These are phyloP conservation scores for Notolabrus celidotus DNA, from an alignment of 2,797 vertebrate genomes.

Conservation along the genomic window DNA sequence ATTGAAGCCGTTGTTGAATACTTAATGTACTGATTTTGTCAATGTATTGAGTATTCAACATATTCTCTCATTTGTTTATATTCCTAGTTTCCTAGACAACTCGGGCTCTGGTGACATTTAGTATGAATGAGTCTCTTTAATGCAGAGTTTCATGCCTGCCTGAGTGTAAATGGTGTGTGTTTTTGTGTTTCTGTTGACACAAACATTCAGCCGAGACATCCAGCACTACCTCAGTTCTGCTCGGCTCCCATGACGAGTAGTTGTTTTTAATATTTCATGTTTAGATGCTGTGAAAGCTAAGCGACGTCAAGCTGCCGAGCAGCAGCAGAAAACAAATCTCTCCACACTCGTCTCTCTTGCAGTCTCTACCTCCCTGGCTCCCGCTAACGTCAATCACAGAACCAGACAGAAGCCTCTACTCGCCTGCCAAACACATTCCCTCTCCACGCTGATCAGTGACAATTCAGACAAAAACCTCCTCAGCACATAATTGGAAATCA, in stretches of 20 bases:
- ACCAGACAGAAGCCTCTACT: slow-evolving; percentile 28
- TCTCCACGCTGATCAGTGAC: slow-evolving; percentile 49
- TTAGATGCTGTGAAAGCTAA: slow-evolving; percentile 48
- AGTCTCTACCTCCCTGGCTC: slow-evolving; percentile 19
- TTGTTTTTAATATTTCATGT: slow-evolving; percentile 63
- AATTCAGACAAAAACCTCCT: slow-evolving; percentile 60
- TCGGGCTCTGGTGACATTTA: neutral
- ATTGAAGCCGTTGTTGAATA: too few relatives aligned
- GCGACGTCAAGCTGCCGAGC: slow-evolving; percentile 43
- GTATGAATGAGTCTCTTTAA: neutral
- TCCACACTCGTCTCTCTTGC: slow-evolving; percentile 38
- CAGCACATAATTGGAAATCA: slow-evolving; percentile 52
- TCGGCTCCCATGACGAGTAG: slow-evolving; percentile 27
- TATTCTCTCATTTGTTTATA: too few relatives aligned
- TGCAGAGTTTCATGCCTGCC: neutral
- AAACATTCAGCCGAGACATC: slow-evolving; percentile 18
- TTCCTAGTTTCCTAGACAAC: neutral
- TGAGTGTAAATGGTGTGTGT: slow-evolving; percentile 1
- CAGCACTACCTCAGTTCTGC: slow-evolving; percentile 27
- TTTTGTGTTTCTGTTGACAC: neutral
- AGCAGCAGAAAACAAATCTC: slow-evolving; percentile 39
- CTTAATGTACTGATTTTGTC: too few relatives aligned
- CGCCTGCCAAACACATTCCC: slow-evolving; percentile 43
- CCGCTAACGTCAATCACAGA: slow-evolving; percentile 50
- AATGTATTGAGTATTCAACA: too few relatives aligned